Conservation (phyloP, 2,888 invertebrate genomes). For the Chirona hameri region DNA sequence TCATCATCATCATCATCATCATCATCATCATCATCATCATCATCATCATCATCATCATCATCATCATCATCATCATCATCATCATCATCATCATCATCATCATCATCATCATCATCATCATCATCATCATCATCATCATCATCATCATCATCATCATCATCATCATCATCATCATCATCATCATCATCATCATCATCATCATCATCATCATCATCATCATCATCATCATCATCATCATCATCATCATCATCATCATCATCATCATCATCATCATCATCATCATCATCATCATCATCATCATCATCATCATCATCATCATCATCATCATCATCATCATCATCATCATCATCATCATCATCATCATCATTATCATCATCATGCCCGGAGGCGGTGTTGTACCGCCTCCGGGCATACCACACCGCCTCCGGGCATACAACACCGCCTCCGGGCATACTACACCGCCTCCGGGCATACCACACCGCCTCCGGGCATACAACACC, state of each 20-base stretch:
- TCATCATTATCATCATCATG: constrained; percentile 10
- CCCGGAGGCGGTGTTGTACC: too few relatives aligned
- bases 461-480: too few relatives aligned
- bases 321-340: constrained; percentile 22
- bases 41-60: too few relatives aligned
- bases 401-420: too few relatives aligned
- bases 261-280: constrained; percentile 7
- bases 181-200: constrained; percentile 1
- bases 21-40: constrained; percentile 22
- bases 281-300: constrained; percentile 22
- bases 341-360: constrained; percentile 22
- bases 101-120: too few relatives aligned
- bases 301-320: constrained; percentile 22
- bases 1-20: constrained; percentile 22
- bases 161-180: constrained; percentile 22
- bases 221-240: neutral
- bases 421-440: too few relatives aligned
- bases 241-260: neutral
- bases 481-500: too few relatives aligned
- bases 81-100: too few relatives aligned
- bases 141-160: constrained; percentile 22
- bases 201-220: neutral
- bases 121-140: constrained; percentile 22
- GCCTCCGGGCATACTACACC: too few relatives aligned
- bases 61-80: too few relatives aligned